These are phyloP conservation scores for Pangasius djambal DNA, from an alignment of 2,797 vertebrate genomes.

Conservation along the genomic window DNA sequence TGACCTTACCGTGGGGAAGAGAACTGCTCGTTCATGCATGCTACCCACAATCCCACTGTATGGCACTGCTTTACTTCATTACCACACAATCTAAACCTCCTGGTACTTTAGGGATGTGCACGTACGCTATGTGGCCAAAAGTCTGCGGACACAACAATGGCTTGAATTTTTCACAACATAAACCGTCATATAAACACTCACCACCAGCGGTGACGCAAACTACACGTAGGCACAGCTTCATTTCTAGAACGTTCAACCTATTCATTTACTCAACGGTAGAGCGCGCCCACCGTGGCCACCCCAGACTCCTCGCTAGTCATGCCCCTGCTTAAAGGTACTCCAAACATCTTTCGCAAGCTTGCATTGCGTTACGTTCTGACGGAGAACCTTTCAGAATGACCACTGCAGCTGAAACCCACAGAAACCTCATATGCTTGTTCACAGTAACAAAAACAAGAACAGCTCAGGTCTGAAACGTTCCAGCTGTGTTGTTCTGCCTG, in stretches of 20 bases:
- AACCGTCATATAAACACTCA: background rate
- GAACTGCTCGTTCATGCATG: background rate
- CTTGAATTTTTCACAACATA: background rate
- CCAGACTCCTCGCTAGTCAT: background rate
- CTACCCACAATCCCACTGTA: background rate
- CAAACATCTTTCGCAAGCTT: background rate
- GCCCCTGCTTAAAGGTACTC: background rate
- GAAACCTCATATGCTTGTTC: background rate
- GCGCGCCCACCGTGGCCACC: background rate
- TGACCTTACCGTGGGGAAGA: conserved; percentile 12
- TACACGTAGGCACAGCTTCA: too few species aligned
- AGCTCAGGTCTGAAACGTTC: background rate
- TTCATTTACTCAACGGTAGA: background rate
- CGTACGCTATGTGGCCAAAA: background rate
- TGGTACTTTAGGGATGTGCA: background rate
- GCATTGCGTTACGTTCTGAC: background rate
- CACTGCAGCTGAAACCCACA: background rate
- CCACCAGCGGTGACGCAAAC: background rate
- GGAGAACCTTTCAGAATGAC: background rate
- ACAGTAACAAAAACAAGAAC: background rate
- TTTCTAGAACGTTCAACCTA: background rate
- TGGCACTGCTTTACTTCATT: background rate
- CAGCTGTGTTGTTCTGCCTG: background rate
- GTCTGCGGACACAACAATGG: background rate
- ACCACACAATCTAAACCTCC: background rate